A percentile compares a stretch with the other conserved stretches of the same genome.
Conservation (phyloP, 2,113 vertebrate species). For the Chaenocephalus aceratus region DNA sequence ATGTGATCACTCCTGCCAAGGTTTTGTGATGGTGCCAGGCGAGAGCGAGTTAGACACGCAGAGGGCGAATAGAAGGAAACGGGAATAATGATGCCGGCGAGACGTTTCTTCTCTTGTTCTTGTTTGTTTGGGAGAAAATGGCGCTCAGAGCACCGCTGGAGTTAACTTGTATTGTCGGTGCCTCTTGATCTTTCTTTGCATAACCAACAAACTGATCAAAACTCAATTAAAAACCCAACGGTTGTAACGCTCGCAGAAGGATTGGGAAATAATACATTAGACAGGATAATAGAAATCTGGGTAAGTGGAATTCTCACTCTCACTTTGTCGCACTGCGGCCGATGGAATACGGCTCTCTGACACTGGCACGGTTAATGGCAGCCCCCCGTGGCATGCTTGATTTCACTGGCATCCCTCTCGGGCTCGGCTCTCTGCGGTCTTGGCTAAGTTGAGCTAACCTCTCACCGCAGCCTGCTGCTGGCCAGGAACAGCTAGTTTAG, state of each 20-base stretch:
- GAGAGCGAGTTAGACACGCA: slow-evolving; percentile 52
- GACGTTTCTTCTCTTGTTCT: slow-evolving; percentile 68
- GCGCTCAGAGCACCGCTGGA: slow-evolving; percentile 89
- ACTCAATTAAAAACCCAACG: slow-evolving; percentile 13
- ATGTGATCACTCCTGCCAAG: slow-evolving; percentile 91
- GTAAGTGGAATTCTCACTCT: slow-evolving; percentile 56
- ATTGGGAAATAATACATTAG: slow-evolving; percentile 70
- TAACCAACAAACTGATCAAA: slow-evolving; percentile 24
- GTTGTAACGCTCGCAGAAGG: slow-evolving; percentile 86
- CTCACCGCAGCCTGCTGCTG: slow-evolving; percentile 65
- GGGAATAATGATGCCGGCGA: slow-evolving; percentile 85
- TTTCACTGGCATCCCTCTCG: slow-evolving; percentile 89
- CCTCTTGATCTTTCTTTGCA: slow-evolving; percentile 83
- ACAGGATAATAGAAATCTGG: slow-evolving; percentile 72
- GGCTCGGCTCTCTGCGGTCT: slow-evolving; percentile 73
- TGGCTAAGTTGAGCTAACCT: slow-evolving; percentile 83
- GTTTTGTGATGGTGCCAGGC: slow-evolving; percentile 90
- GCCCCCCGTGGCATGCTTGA: slow-evolving; percentile 87
- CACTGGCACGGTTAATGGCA: slow-evolving; percentile 78
- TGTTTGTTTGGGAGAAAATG: slow-evolving; percentile 92
- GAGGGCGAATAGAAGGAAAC: slow-evolving; percentile 75
- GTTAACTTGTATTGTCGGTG: slow-evolving; percentile 87
- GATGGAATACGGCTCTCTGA: slow-evolving; percentile 59
- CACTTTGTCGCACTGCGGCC: slow-evolving; percentile 72
- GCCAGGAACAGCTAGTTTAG: slow-evolving; percentile 56